These are phyloP conservation scores for Amphipoea lucens DNA, from an alignment of 2,888 invertebrate genomes.

Conservation along the genomic window DNA sequence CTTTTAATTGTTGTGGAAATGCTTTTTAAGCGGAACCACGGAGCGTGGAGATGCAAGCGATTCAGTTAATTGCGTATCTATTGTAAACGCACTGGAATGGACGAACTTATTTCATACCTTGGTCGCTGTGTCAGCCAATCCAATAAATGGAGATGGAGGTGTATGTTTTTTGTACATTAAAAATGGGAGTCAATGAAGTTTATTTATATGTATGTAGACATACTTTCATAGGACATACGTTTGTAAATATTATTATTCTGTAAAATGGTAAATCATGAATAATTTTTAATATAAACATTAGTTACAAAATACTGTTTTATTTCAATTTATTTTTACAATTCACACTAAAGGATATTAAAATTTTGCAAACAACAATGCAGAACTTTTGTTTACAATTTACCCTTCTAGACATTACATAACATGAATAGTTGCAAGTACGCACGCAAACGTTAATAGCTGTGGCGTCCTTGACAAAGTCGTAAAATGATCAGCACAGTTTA, in stretches of 20 bases:
- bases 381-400: constrained; percentile 9
- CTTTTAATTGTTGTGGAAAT: constrained; percentile 38
- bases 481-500: constrained; percentile 43
- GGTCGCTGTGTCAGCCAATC: constrained; percentile 78
- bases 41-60: constrained; percentile 23
- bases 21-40: constrained; percentile 36
- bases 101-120: constrained; percentile 58
- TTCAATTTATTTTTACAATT: constrained; percentile 52
- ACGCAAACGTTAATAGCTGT: constrained; percentile 42
- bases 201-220: constrained; percentile 89
- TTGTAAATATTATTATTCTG: constrained; percentile 90
- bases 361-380: constrained; percentile 4
- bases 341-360: background rate
- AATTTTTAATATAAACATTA: constrained; percentile 90
- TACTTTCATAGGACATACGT: constrained; percentile 86
- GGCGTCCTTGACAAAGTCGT: constrained; percentile 61
- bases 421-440: constrained; percentile 58
- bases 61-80: constrained; percentile 31
- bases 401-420: constrained; percentile 27
- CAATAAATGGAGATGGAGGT: constrained; percentile 74
- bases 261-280: constrained; percentile 90
- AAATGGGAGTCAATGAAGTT: constrained; percentile 89
- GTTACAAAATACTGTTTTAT: constrained; percentile 89
- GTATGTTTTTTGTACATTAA: constrained; percentile 86
- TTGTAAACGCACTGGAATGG: constrained; percentile 19